These are phyloP conservation scores for Muntiacus reevesi DNA, from an alignment of 2,113 vertebrate genomes.

Conservation along the genomic window DNA sequence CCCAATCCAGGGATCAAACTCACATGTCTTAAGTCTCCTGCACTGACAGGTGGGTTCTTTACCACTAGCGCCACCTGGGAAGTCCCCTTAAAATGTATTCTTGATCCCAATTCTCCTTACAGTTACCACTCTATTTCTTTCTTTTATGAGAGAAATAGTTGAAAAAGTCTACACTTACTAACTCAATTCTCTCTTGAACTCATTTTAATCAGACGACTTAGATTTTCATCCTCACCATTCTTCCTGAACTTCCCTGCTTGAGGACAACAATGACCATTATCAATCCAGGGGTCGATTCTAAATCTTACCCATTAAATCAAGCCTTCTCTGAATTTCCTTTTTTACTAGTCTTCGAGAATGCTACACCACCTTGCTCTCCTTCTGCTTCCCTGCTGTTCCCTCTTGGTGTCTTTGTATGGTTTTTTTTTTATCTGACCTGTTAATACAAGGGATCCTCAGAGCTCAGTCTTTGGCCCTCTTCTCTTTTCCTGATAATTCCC, in stretches of 20 bases:
- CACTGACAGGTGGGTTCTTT: background rate
- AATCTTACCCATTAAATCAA: background rate
- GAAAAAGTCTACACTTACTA: background rate
- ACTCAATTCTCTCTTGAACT: background rate
- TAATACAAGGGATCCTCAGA: background rate
- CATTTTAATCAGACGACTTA: background rate
- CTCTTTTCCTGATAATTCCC: background rate
- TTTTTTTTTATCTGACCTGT: background rate
- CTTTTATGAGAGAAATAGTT: background rate
- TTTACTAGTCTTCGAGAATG: background rate
- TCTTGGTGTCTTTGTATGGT: background rate
- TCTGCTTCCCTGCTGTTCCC: background rate
- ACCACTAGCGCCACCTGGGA: background rate
- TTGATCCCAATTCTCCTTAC: background rate
- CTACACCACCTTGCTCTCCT: background rate
- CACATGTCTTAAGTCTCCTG: background rate
- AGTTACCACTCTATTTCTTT: background rate
- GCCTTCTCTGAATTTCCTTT: background rate
- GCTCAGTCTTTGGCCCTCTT: background rate
- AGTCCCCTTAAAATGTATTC: background rate
- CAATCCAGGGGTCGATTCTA: background rate
- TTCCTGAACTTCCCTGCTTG: background rate
- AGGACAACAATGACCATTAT: background rate
- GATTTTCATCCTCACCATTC: background rate
- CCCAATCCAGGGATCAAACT: background rate